Conservation (phyloP, 2,797 vertebrate genomes). For the Melanotaenia maccullochi region DNA sequence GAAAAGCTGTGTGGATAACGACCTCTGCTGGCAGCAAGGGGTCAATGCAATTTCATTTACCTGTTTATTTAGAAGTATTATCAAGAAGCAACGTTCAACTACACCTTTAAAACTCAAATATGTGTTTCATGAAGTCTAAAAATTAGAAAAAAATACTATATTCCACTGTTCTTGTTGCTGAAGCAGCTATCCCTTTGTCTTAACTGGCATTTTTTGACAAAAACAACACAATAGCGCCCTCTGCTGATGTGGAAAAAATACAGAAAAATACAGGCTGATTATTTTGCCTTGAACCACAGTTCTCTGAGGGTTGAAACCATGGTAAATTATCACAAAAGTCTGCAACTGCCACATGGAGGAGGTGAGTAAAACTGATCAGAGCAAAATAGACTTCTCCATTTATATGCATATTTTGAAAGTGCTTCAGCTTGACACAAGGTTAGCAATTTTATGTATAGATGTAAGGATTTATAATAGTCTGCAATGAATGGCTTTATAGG, state of each 20-base stretch:
- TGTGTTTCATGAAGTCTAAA: not conserved
- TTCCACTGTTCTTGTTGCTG: not conserved
- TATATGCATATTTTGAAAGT: not conserved
- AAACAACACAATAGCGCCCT: constrained; percentile 50
- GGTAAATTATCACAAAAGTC: not conserved
- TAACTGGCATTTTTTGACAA: constrained; percentile 5
- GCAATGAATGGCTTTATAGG: not conserved
- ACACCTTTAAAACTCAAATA: not conserved
- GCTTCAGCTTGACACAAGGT: not conserved
- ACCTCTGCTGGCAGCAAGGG: constrained; percentile 59
- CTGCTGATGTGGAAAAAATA: constrained; percentile 31
- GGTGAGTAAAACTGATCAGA: not conserved
- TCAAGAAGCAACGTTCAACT: not conserved
- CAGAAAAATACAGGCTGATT: constrained; percentile 39
- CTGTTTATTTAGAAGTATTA: not conserved
- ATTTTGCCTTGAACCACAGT: constrained; percentile 25
- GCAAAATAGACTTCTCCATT: not conserved
- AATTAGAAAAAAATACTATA: not conserved
- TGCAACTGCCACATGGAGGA: not conserved
- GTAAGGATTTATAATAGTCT: not conserved
- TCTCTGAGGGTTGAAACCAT: constrained; percentile 25
- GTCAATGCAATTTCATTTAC: not conserved
- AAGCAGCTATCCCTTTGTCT: constrained; percentile 10
- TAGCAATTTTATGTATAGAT: not conserved
- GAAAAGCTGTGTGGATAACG: constrained; percentile 29